phyloP scores from a whole-genome alignment of 2,113 vertebrate genomes.

The Orycteropus afer region DNA sequence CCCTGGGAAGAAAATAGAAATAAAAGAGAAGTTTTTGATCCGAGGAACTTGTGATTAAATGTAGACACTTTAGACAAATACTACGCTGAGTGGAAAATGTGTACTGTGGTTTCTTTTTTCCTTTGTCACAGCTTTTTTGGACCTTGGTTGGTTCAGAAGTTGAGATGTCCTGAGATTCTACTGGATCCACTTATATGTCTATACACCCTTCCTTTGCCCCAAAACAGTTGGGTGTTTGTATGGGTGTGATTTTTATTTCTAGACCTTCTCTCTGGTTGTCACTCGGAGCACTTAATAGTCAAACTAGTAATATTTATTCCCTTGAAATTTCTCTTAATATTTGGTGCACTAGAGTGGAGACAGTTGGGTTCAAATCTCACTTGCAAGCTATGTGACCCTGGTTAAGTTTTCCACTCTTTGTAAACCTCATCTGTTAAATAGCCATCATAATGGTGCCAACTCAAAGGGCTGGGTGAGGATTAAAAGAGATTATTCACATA shows the following conservation, averaged over 20 bases:
- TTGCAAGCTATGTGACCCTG: slow-evolving; percentile 24
- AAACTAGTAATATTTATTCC: background rate
- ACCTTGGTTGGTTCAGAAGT: background rate
- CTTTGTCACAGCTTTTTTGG: background rate
- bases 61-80: background rate
- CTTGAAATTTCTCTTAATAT: background rate
- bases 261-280: background rate
- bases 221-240: background rate
- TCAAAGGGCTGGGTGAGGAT: slow-evolving; percentile 57
- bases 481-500: slow-evolving; percentile 66
- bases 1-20: background rate
- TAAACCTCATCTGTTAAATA: slow-evolving; percentile 54
- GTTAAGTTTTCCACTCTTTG: background rate
- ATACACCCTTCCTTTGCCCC: background rate
- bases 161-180: background rate
- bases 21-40: background rate
- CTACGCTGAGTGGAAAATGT: background rate
- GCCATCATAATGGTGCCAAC: slow-evolving; percentile 31
- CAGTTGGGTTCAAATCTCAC: background rate
- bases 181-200: background rate
- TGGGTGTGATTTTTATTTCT: background rate
- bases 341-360: background rate
- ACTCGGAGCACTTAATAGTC: background rate
- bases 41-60: background rate
- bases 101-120: background rate